Percentiles rank a stretch among this genome's conserved stretches.
Conservation (phyloP, 2,113 vertebrate genomes). For the Paraplagusia blochii region DNA sequence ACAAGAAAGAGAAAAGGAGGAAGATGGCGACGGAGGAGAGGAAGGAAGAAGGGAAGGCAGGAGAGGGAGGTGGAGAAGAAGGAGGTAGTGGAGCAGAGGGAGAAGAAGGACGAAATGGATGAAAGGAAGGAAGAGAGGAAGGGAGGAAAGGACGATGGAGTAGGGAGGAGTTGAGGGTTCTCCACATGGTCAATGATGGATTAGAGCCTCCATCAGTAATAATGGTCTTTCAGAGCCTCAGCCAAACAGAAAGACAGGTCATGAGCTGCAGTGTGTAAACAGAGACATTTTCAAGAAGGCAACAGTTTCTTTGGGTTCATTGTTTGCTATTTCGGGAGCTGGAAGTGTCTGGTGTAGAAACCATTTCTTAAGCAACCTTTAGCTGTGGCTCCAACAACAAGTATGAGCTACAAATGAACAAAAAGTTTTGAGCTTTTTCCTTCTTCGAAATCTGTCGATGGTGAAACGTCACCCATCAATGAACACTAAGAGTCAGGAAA, state of each 20-base stretch:
- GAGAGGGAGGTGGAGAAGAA: too few species aligned
- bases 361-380: constrained; percentile 15
- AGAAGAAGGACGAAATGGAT: too few species aligned
- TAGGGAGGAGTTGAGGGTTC: constrained; percentile 36
- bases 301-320: constrained; percentile 25
- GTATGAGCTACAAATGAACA: constrained; percentile 33
- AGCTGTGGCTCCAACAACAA: constrained; percentile 27
- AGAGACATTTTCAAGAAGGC: constrained; percentile 25
- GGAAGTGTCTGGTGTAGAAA: constrained; percentile 27
- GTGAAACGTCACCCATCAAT: constrained; percentile 47
- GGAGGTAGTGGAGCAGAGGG: too few species aligned
- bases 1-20: too few species aligned
- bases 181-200: constrained; percentile 71
- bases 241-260: constrained; percentile 46
- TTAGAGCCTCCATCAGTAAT: constrained; percentile 66
- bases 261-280: constrained; percentile 46
- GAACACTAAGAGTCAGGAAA: constrained; percentile 55
- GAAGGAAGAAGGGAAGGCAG: too few species aligned
- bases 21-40: too few species aligned
- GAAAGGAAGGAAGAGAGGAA: constrained; percentile 35
- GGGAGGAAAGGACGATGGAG: constrained; percentile 9
- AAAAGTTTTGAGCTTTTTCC: constrained; percentile 5
- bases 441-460: constrained; percentile 24
- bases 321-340: constrained; percentile 29
- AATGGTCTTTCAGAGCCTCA: constrained; percentile 66